Evolutionary conservation across 2,113 vertebrate genomes (phyloP).

Genomic region (Pipra filicauda): DNA sequence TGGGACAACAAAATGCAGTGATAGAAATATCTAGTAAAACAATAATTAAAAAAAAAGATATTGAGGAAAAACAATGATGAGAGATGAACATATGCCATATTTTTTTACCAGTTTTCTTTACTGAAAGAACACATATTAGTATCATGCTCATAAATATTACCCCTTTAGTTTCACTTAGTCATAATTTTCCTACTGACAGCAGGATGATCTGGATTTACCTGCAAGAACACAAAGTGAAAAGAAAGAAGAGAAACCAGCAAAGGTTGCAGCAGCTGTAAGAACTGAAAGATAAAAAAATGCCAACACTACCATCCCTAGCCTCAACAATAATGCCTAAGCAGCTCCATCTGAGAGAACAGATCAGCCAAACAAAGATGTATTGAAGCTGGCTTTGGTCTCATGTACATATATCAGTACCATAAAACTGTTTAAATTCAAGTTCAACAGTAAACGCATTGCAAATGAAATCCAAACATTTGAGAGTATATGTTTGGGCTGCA

Average conservation of each 20-base stretch:
- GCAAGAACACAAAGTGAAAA: not conserved
- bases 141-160: not conserved
- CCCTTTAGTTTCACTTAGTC: not conserved
- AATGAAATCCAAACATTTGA: not conserved
- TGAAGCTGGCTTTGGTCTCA: not conserved
- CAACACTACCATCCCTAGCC: not conserved
- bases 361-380: not conserved
- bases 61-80: rapidly evolving
- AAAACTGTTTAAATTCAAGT: not conserved
- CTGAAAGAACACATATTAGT: not conserved
- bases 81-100: rapidly evolving
- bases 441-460: not conserved
- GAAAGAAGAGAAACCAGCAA: not conserved
- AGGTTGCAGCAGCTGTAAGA: not conserved
- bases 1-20: not conserved
- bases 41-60: not conserved
- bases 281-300: not conserved
- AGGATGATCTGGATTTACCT: not conserved
- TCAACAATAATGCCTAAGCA: not conserved
- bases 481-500: not conserved
- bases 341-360: not conserved
- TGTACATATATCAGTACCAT: no score
- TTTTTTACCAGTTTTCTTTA: not conserved
- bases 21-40: not conserved
- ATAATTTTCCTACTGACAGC: not conserved